phyloP scores from a whole-genome alignment of 2,888 invertebrate species.

The Caenorhabditis sp. region DNA sequence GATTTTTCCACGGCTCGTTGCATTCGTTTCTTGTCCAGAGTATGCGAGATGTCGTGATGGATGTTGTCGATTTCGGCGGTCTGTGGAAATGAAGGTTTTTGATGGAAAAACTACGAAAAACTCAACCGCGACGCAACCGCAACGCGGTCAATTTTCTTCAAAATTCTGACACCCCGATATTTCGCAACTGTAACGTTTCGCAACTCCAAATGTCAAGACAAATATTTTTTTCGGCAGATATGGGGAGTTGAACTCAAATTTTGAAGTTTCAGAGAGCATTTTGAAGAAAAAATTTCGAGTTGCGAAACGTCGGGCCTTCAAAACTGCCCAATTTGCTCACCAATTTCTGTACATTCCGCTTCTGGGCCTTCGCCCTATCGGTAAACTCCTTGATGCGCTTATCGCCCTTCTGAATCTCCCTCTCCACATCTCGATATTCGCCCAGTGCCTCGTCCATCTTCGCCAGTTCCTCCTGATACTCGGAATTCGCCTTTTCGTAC shows the following conservation, averaged over 20 bases:
- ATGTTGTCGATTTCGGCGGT: neutral
- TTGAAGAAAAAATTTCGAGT: too few species aligned
- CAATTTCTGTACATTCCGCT: neutral
- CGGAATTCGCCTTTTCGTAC: slow-evolving; percentile 17
- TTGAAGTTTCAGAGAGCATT: too few species aligned
- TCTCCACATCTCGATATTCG: slow-evolving; percentile 21
- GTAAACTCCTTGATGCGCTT: neutral
- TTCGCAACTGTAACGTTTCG: too few species aligned
- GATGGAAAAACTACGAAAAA: too few species aligned
- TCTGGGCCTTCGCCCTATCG: neutral
- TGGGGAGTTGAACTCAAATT: too few species aligned
- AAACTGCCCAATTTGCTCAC: too few species aligned
- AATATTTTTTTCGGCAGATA: too few species aligned
- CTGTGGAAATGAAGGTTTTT: neutral
- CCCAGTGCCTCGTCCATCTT: slow-evolving; percentile 28
- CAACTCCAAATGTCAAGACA: too few species aligned
- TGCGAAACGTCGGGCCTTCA: too few species aligned
- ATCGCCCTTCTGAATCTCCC: neutral
- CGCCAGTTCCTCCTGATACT: slow-evolving; percentile 15
- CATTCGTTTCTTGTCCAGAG: slow-evolving; percentile 11
- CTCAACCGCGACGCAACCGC: too few species aligned
- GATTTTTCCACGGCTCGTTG: neutral
- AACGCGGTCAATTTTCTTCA: too few species aligned
- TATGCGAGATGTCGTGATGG: neutral
- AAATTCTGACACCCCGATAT: too few species aligned